These are phyloP conservation scores for Meteorus sp. DNA, from an alignment of 1,140 invertebrate species.

Conservation along the genomic window DNA sequence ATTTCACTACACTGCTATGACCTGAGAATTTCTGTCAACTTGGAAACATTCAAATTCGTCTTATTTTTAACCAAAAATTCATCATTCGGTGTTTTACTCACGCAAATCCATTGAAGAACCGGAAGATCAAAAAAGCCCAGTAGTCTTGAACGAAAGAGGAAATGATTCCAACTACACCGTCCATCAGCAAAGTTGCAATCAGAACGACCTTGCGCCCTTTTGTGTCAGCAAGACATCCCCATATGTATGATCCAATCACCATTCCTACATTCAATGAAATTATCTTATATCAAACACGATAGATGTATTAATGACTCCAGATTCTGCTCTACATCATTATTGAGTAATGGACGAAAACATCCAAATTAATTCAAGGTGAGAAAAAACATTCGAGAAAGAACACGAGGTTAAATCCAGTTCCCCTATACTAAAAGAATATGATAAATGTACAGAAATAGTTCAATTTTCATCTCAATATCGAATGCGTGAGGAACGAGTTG, in stretches of 20 bases:
- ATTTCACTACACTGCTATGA: too few species aligned
- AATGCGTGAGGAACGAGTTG: too few species aligned
- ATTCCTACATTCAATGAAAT: slow-evolving; percentile 65
- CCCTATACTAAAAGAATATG: too few species aligned
- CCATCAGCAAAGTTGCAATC: slow-evolving; percentile 74
- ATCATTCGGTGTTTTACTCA: slow-evolving; percentile 67
- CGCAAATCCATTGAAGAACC: slow-evolving; percentile 85
- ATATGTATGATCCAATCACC: slow-evolving; percentile 87
- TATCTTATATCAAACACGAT: not conserved
- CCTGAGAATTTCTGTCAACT: too few species aligned
- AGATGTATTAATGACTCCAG: not conserved
- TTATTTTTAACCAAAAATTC: not conserved
- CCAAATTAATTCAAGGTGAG: slow-evolving; percentile 1
- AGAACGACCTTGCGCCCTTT: slow-evolving; percentile 76
- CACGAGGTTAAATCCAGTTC: too few species aligned
- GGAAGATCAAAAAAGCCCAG: slow-evolving; percentile 72
- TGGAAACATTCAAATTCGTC: too few species aligned
- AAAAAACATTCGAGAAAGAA: too few species aligned
- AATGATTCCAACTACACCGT: slow-evolving; percentile 72
- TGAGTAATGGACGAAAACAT: not conserved
- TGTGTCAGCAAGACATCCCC: slow-evolving; percentile 84
- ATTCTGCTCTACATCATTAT: not conserved
- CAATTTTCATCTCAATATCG: too few species aligned
- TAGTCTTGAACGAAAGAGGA: slow-evolving; percentile 78
- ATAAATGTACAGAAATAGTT: too few species aligned